Percentiles rank a stretch among this genome's conserved stretches.
Evolutionary conservation across 2,797 vertebrate genomes (phyloP).

Genomic region (Linurgus olivaceus): DNA sequence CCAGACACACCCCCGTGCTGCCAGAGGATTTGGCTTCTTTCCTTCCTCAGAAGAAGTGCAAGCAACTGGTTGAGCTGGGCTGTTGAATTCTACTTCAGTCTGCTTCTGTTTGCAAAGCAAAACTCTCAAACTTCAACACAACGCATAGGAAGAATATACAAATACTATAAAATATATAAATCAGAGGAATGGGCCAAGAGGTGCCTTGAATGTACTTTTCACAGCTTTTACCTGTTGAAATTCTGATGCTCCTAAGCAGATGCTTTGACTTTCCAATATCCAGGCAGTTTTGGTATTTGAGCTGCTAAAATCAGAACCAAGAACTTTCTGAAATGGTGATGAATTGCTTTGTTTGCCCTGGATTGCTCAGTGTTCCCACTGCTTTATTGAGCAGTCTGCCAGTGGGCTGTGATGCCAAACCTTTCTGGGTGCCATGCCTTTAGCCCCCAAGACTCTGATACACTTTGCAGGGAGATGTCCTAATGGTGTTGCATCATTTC

Average conservation of each 20-base stretch:
- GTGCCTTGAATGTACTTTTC: not conserved
- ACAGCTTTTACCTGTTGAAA: not conserved
- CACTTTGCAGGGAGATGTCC: not conserved
- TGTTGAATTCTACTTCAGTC: not conserved
- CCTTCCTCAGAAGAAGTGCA: not conserved
- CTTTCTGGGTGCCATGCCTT: not conserved
- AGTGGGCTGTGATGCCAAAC: not conserved
- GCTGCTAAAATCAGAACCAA: not conserved
- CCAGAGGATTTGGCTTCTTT: not conserved
- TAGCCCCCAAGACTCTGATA: not conserved
- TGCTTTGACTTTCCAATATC: not conserved
- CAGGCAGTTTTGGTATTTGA: not conserved
- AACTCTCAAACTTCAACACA: not conserved
- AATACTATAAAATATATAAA: not conserved
- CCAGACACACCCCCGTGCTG: accelerated
- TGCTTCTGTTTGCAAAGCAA: not conserved
- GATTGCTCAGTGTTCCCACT: not conserved
- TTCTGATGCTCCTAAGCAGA: not conserved
- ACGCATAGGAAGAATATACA: not conserved
- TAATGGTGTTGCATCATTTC: not conserved
- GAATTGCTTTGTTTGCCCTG: accelerated
- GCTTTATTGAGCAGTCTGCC: not conserved
- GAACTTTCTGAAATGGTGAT: not conserved
- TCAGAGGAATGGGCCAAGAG: not conserved
- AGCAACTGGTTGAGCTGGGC: not conserved